Conservation (phyloP, 53 echinoderm and acorn worm species). For the Temnopleurus reevesii region DNA sequence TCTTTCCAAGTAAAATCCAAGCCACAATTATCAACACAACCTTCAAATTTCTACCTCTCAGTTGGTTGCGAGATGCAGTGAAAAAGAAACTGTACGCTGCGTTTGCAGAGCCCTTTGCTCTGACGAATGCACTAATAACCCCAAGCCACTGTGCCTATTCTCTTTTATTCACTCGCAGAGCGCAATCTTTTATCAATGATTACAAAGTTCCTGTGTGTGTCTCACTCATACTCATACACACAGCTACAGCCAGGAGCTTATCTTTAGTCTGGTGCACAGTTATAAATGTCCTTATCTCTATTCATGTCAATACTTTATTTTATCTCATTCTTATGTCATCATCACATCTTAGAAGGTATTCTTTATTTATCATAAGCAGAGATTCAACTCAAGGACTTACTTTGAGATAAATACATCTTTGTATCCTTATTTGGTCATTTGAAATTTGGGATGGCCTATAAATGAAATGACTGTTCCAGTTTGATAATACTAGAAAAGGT, state of each 20-base stretch:
- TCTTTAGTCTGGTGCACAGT: conserved; percentile 4
- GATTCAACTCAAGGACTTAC: too few relatives aligned
- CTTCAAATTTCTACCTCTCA: background rate
- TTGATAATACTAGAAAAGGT: too few relatives aligned
- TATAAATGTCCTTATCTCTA: background rate
- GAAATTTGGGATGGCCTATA: too few relatives aligned
- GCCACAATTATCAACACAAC: background rate
- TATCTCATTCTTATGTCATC: background rate
- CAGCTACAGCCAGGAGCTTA: background rate
- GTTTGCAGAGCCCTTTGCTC: conserved; percentile 28
- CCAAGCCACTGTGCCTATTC: background rate
- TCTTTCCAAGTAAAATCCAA: conserved; percentile 31
- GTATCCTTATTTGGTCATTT: too few relatives aligned
- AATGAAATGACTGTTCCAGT: too few relatives aligned
- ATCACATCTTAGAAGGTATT: too few relatives aligned
- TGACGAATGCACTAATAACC: conserved; percentile 17
- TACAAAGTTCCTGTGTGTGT: conserved; percentile 9
- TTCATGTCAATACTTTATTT: background rate
- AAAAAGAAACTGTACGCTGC: background rate
- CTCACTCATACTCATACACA: background rate
- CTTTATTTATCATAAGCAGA: too few relatives aligned
- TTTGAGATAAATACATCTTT: too few relatives aligned
- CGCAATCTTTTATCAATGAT: background rate
- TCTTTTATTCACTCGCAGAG: background rate
- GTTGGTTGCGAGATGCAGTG: background rate